Percentiles rank a stretch among this genome's conserved stretches.
phyloP scores from a whole-genome alignment of 2,113 vertebrate species.

The Cebidichthys violaceus region DNA sequence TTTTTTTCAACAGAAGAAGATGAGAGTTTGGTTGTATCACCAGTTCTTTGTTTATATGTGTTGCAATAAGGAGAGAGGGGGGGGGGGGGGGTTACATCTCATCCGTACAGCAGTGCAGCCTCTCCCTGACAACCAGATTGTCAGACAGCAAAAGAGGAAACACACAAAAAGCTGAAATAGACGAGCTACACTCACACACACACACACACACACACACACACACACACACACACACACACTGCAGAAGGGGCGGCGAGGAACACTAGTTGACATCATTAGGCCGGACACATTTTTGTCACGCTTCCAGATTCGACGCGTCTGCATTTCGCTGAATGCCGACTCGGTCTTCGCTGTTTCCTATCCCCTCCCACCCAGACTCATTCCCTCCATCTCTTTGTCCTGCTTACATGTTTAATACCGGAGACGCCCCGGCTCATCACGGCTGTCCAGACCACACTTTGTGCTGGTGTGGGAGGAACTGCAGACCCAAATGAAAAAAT shows the following conservation, averaged over 20 bases:
- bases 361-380: slow-evolving; percentile 42
- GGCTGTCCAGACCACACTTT: slow-evolving; percentile 67
- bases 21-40: neutral
- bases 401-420: slow-evolving; percentile 67
- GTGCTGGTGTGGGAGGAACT: slow-evolving; percentile 54
- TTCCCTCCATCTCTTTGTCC: slow-evolving; percentile 64
- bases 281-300: slow-evolving; percentile 83
- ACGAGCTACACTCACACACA: slow-evolving; percentile 32
- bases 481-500: slow-evolving; percentile 29
- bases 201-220: slow-evolving; percentile 44
- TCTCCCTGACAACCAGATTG: slow-evolving; percentile 63
- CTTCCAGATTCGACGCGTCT: slow-evolving; percentile 82
- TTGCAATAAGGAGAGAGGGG: neutral
- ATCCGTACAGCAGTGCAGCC: slow-evolving; percentile 33
- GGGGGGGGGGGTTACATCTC: slow-evolving; percentile 25
- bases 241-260: slow-evolving; percentile 64
- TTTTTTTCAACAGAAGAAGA: slow-evolving; percentile 10
- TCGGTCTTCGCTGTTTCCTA: slow-evolving; percentile 57
- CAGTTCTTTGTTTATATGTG: slow-evolving; percentile 23
- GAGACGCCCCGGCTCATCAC: slow-evolving; percentile 65
- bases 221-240: slow-evolving; percentile 27
- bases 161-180: slow-evolving; percentile 41
- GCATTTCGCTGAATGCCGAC: slow-evolving; percentile 75
- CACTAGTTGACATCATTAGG: slow-evolving; percentile 82
- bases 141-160: slow-evolving; percentile 54